phyloP scores from a whole-genome alignment of 2,113 vertebrate genomes.

The Halcyon malimbica region DNA sequence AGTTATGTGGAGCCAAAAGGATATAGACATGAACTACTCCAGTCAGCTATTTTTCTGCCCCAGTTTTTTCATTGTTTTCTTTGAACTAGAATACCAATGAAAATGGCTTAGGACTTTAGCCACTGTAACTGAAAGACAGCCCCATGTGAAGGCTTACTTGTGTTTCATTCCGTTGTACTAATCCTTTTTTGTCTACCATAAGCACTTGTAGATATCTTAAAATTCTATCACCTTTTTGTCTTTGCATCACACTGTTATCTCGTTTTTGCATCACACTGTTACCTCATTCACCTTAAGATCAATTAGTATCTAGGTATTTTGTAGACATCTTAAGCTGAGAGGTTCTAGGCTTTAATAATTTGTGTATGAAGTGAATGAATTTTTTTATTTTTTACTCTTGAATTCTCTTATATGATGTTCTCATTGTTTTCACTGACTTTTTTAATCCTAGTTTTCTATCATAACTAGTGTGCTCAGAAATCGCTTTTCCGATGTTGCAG shows the following conservation, averaged over 20 bases:
- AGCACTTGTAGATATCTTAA: not conserved
- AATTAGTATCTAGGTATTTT: not conserved
- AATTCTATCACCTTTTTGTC: not conserved
- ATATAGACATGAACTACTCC: not conserved
- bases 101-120: not conserved
- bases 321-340: not conserved
- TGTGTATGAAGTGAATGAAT: not conserved
- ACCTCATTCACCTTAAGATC: not conserved
- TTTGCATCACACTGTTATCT: not conserved
- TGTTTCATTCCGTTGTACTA: not conserved
- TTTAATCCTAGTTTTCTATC: not conserved
- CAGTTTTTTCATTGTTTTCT: not conserved
- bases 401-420: not conserved
- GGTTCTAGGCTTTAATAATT: not conserved
- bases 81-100: not conserved
- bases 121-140: not conserved
- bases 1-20: not conserved
- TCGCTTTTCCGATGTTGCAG: not conserved
- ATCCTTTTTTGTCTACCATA: not conserved
- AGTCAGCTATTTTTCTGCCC: not conserved
- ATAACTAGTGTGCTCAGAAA: not conserved
- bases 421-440: not conserved
- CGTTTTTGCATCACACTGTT: not conserved
- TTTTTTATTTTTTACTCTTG: not conserved
- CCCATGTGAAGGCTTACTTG: not conserved